These are phyloP conservation scores for Drosophila punjabiensis DNA, from an alignment of 1,140 invertebrate species.

Conservation along the genomic window DNA sequence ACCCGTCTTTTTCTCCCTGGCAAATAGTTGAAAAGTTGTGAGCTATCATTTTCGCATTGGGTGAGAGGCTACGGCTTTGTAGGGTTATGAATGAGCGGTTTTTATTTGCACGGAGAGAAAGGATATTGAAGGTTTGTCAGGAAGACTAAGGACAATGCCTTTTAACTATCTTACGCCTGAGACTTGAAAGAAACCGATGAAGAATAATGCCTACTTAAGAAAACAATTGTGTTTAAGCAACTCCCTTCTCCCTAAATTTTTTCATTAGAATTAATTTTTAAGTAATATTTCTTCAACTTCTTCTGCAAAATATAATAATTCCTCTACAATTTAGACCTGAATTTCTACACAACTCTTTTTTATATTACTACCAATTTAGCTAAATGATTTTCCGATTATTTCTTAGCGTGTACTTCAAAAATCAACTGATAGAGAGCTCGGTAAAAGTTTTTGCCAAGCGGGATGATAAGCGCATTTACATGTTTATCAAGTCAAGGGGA, in stretches of 20 bases:
- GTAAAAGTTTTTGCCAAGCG: conserved; percentile 34
- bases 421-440: conserved; percentile 52
- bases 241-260: neutral
- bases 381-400: neutral
- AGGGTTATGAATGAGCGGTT: conserved; percentile 69
- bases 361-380: neutral
- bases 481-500: conserved; percentile 68
- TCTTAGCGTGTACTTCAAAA: conserved; percentile 28
- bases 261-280: neutral
- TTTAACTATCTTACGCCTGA: neutral
- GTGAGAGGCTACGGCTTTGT: conserved; percentile 27
- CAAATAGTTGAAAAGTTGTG: conserved; percentile 81
- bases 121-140: neutral
- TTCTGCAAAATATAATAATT: neutral
- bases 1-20: neutral
- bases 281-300: neutral
- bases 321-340: neutral
- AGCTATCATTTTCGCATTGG: conserved; percentile 81
- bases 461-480: conserved; percentile 81
- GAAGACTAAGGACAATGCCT: neutral
- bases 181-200: too few species aligned
- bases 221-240: neutral
- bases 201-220: neutral
- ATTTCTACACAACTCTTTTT: neutral
- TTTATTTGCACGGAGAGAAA: conserved; percentile 14